Conservation (phyloP, 2,888 invertebrate species). For the Calliscelio sp. region DNA sequence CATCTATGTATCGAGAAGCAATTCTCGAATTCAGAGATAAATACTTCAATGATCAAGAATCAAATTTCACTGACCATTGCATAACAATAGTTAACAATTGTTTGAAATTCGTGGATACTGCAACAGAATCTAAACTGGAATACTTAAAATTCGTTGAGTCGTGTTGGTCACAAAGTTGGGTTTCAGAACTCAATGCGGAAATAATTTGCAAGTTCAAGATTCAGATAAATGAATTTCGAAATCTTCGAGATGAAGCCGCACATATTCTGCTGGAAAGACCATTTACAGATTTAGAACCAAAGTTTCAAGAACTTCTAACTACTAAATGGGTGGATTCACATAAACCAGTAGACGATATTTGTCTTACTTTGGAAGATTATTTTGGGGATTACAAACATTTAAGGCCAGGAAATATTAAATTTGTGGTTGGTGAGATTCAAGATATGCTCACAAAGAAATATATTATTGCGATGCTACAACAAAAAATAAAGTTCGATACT, state of each 20-base stretch:
- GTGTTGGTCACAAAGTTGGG: no score
- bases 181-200: no score
- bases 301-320: constrained; percentile 96
- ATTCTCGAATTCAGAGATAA: constrained; percentile 95
- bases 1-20: constrained; percentile 93
- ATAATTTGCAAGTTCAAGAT: constrained; percentile 89
- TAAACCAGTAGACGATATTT: constrained; percentile 95
- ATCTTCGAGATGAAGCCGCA: constrained; percentile 92
- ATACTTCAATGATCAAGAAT: constrained; percentile 95
- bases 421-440: constrained; percentile 95
- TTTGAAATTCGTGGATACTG: constrained; percentile 95
- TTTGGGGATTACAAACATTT: constrained; percentile 95
- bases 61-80: constrained; percentile 97
- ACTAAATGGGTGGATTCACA: constrained; percentile 93
- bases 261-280: constrained; percentile 96
- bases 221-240: constrained; percentile 89
- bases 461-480: constrained; percentile 95
- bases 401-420: constrained; percentile 94
- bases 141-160: constrained; percentile 88
- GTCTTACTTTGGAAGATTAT: constrained; percentile 98
- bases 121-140: constrained; percentile 92
- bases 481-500: constrained; percentile 93
- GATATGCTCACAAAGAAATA: constrained; percentile 95
- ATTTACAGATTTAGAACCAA: constrained; percentile 95
- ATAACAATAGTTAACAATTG: constrained; percentile 98